A percentile compares a stretch with the other conserved stretches of the same genome.
Evolutionary conservation across 2,113 vertebrate species (phyloP).

Genomic region (Proterorhinus semilunaris): DNA sequence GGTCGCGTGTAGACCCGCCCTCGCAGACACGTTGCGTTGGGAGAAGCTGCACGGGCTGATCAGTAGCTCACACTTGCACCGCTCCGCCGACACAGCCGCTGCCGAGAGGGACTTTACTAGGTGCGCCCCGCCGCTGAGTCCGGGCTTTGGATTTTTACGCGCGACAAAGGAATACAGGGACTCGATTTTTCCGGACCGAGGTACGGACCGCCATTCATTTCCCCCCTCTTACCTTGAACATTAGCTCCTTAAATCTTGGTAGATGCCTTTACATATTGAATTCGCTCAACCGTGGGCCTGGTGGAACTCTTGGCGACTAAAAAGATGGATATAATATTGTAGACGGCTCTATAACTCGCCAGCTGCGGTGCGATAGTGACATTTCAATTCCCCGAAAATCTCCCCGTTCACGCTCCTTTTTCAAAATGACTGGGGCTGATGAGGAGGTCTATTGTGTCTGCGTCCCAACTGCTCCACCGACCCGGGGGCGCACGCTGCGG

Average conservation of each 20-base stretch:
- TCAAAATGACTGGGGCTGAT: constrained; percentile 42
- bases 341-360: neutral
- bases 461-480: constrained; percentile 10
- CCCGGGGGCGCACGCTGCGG: neutral
- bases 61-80: constrained; percentile 24
- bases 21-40: constrained; percentile 79
- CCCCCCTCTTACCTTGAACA: neutral
- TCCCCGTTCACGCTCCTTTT: neutral
- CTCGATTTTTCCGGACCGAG: constrained; percentile 59
- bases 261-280: neutral
- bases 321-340: too few relatives aligned
- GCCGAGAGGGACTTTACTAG: constrained; percentile 48
- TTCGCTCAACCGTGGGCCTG: neutral
- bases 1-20: constrained; percentile 60
- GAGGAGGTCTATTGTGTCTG: constrained; percentile 69
- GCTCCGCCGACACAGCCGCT: constrained; percentile 40
- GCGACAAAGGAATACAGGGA: constrained; percentile 66
- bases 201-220: constrained; percentile 44
- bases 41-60: constrained; percentile 80
- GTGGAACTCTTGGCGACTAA: neutral
- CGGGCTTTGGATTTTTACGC: constrained; percentile 61
- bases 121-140: constrained; percentile 41
- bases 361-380: neutral
- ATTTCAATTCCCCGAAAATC: neutral
- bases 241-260: neutral